Evolutionary conservation across 2,113 vertebrate genomes (phyloP), one percentile per base, ranked within the genome.

Genomic region (Thomomys bottae): DNA sequence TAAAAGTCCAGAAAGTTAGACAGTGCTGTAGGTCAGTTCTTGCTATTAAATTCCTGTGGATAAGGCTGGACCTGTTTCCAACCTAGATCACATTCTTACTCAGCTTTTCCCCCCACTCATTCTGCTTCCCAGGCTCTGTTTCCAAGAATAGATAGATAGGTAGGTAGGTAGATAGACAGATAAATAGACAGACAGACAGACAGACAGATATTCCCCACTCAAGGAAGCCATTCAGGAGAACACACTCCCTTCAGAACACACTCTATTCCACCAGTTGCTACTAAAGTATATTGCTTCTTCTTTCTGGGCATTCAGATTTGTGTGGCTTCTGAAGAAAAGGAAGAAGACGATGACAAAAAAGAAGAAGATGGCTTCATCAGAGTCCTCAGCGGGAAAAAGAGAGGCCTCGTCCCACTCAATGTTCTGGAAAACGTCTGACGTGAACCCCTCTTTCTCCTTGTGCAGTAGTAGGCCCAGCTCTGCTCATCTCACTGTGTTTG

Each of bases 321-420:
- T 72, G 98, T 99, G 96, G 98, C 98, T 97, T 97, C 98, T 28
- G 99, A 99, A 96, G 98, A 98, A 20, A 99, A 99, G 24, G 98
- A 98, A 20, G 99, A 99, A 54, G 49, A 54, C 12, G 99, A 99
- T 17, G 49, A 54, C 12, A 99, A 99, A 26, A 98, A 98, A 15
- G 99, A 99, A 86, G 97, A 93, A 0, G 97, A 98, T 0, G 99
- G 99, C 96, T 99, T 99, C 97, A 98, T 99, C 97, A 98, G 98
- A 96, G 99, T 99, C 91, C 97, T 97, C 95, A 98, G 99, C 2
- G 99, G 99, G 77, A 99, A 99, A 97, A 99, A 99, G 97, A 98
- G 97, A 96, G 99, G 99, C 88, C 99, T 98, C 1, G 98, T 99
- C 78, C 99, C 99, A 66, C 97, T 98, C 36, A 98, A 99, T 0